Base-by-base conservation (phyloP, 2,888 invertebrate genomes). In the Euphydryas editha region DNA sequence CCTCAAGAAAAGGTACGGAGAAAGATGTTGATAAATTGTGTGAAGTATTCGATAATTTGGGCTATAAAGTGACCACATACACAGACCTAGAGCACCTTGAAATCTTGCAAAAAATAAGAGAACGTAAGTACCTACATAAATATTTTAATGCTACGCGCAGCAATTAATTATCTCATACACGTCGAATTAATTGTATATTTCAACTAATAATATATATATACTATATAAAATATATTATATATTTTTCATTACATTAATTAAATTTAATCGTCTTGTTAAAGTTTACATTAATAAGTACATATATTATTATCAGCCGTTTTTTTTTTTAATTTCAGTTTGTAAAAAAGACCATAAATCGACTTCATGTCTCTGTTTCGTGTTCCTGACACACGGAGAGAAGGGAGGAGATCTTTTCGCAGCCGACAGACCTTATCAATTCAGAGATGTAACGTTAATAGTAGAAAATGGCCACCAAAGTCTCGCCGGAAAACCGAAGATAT, bases 301-400 rank as follows among this genome's bases (percentile, higher is more conserved):
- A 4, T 4, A 24, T 2, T 24, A 44, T 15, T 46, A n/a, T 51
- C 24, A 2, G 20, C 8, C 3, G 4, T 21, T 21, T 10, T 36
- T 24, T 57, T 62, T 30, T 58, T 36, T 42, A 6, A n/a, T 76
- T 75, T 63, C 76, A 88, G 88, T 87, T 37, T 80, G 81, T 42
- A 69, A 69, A 1, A 67, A 70, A 62, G 84, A 87, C 54, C 88
- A 89, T 72, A 75, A 72, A 1, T 67, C 42, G 5, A 87, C 88
- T 0, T 83, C 89, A 0, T 87, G 89, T 56, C 49, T 90, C 15
- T 84, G 82, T 54, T 70, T 90, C 21, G 82, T 79, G 1, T 82
- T 90, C 56, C 70, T 89, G 63, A 84, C 87, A 0, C 89, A 89
- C 49, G 89, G 88, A 0, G 79, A 78, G n/a, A 74, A 73, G 15